Percentiles rank a stretch among this genome's conserved stretches.
These are phyloP conservation scores for Todiramphus saurophagus DNA, from an alignment of 2,113 vertebrate species.

Conservation along the genomic window DNA sequence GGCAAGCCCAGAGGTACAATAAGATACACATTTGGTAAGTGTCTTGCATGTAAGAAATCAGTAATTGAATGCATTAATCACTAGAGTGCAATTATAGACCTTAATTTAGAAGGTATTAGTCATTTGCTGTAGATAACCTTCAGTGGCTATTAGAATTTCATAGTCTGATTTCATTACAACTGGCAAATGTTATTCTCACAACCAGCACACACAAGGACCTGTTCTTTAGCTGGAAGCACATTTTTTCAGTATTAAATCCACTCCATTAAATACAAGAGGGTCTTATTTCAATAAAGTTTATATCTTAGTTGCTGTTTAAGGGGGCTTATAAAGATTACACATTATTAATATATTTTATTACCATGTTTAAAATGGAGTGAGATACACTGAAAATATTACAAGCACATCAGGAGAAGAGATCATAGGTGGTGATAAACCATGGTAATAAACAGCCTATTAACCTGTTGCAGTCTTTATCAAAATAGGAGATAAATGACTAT, in stretches of 20 bases:
- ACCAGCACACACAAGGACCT: background rate
- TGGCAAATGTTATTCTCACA: background rate
- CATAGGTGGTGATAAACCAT: background rate
- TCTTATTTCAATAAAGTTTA: constrained; percentile 10
- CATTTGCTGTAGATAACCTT: background rate
- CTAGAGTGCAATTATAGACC: background rate
- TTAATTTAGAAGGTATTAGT: constrained; percentile 15
- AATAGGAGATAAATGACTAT: background rate
- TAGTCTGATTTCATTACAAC: background rate
- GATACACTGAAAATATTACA: background rate
- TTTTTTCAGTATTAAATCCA: background rate
- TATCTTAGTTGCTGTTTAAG: background rate
- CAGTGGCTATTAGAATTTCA: constrained; percentile 30
- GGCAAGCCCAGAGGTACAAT: background rate
- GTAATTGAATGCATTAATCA: constrained; percentile 41
- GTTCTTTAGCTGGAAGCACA: background rate
- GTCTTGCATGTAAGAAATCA: background rate
- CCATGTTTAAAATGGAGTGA: background rate
- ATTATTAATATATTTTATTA: background rate
- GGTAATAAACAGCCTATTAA: background rate
- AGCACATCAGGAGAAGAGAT: background rate
- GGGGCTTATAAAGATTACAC: background rate
- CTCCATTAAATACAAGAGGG: background rate
- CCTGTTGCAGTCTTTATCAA: background rate
- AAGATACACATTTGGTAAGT: background rate